These are phyloP conservation scores for Platypus cylindrus DNA, from an alignment of 2,888 invertebrate species.

Conservation along the genomic window DNA sequence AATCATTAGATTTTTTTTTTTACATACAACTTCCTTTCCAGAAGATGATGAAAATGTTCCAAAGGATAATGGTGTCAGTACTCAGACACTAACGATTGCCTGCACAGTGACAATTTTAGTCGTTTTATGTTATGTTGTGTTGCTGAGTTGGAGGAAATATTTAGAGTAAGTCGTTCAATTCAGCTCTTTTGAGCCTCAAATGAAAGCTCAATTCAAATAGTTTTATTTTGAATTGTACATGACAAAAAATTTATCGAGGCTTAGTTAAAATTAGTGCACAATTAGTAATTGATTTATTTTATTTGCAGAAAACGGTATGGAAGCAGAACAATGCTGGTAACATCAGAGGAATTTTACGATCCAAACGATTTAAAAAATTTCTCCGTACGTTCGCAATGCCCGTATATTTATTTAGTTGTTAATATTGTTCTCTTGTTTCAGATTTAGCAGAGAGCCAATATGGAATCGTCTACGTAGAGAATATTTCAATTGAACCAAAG, in stretches of 20 bases:
- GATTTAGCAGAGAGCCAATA: too few species aligned
- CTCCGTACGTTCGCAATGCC: too few species aligned
- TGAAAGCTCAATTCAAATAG: slow-evolving; percentile 1
- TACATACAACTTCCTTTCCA: neutral
- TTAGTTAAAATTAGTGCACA: neutral
- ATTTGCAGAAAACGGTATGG: slow-evolving; percentile 33
- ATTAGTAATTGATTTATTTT: slow-evolving; percentile 5
- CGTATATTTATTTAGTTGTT: too few species aligned
- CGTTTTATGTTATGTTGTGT: slow-evolving; percentile 31
- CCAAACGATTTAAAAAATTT: slow-evolving; percentile 34
- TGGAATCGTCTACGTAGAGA: too few species aligned
- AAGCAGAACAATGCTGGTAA: slow-evolving; percentile 37
- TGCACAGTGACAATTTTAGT: slow-evolving; percentile 29
- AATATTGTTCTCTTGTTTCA: too few species aligned
- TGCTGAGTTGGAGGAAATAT: slow-evolving; percentile 35
- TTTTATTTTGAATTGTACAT: too few species aligned
- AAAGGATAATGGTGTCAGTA: neutral
- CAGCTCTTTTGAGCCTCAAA: slow-evolving; percentile 6
- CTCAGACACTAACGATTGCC: slow-evolving; percentile 19
- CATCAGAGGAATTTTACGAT: slow-evolving; percentile 35
- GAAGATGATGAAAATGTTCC: neutral
- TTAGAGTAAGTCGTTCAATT: slow-evolving; percentile 32
- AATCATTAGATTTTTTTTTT: neutral
- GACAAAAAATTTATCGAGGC: too few species aligned
- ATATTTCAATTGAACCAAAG: too few species aligned